These are phyloP conservation scores for Sinotaia quadrata DNA, from an alignment of 2,888 invertebrate species.

Conservation along the genomic window DNA sequence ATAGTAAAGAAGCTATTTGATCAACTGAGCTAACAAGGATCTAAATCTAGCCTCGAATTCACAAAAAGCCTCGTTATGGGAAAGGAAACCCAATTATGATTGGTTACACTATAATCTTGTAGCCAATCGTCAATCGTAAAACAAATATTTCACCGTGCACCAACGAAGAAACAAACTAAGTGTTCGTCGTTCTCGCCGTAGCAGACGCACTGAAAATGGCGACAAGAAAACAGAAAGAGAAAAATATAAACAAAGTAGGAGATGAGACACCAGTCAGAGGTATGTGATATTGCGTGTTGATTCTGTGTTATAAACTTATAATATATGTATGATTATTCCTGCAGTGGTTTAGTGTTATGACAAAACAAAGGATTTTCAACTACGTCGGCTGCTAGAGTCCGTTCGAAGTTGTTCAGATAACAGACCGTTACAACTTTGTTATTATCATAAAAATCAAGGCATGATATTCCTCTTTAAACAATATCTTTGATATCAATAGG, in stretches of 20 bases:
- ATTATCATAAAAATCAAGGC: not conserved
- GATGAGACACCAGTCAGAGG: not conserved
- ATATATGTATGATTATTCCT: not conserved
- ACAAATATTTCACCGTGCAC: too few species aligned
- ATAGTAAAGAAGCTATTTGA: too few species aligned
- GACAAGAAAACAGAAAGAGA: not conserved
- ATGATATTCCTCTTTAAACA: not conserved
- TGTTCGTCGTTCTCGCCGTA: not conserved
- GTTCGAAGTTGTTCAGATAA: not conserved
- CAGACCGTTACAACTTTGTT: conserved; percentile 5
- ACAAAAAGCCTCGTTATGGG: too few species aligned
- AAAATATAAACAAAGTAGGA: not conserved
- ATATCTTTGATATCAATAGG: not conserved
- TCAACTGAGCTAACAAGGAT: too few species aligned
- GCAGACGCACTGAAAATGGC: conserved; percentile 8
- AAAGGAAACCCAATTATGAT: too few species aligned
- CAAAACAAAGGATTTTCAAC: not conserved
- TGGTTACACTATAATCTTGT: too few species aligned
- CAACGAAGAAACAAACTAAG: conserved; percentile 7
- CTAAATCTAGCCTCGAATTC: too few species aligned
- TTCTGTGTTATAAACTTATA: not conserved
- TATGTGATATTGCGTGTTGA: not conserved
- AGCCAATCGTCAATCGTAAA: too few species aligned
- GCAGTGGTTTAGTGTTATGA: not conserved
- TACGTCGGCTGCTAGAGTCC: not conserved